Percentiles rank a stretch among this genome's conserved stretches.
Evolutionary conservation across 2,888 invertebrate species (phyloP).

Genomic region (Colletes collaris): DNA sequence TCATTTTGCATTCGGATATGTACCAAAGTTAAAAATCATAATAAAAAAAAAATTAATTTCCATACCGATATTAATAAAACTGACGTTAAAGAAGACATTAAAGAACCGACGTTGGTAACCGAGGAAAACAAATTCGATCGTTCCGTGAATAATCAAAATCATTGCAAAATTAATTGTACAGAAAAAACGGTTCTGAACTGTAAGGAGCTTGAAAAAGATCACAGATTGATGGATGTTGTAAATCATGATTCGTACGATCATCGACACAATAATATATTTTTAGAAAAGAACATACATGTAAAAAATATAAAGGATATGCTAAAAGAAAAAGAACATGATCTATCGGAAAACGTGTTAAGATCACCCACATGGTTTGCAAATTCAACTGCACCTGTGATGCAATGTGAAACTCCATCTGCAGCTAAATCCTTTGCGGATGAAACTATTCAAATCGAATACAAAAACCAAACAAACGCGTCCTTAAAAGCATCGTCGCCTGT

Average conservation of each 20-base stretch:
- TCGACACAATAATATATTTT: not conserved
- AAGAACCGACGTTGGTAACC: not conserved
- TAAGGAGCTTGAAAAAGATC: slow-evolving; percentile 21
- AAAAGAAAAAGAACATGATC: slow-evolving; percentile 4
- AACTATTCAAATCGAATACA: slow-evolving; percentile 3
- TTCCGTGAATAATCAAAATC: slow-evolving; percentile 13
- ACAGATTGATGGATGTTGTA: not conserved
- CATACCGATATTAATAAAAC: slow-evolving; percentile 7
- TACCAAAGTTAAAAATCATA: not conserved
- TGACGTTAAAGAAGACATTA: not conserved
- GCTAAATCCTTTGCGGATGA: slow-evolving; percentile 12
- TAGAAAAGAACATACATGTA: slow-evolving; percentile 19
- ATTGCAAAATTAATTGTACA: slow-evolving; percentile 7
- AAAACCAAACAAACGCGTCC: not conserved
- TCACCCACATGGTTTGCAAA: slow-evolving; percentile 11
- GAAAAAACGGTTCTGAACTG: slow-evolving; percentile 2
- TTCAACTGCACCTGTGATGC: not conserved
- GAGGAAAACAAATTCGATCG: slow-evolving; percentile 10
- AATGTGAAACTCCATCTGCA: not conserved
- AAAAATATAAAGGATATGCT: slow-evolving; percentile 29
- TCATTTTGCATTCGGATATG: slow-evolving; percentile 16
- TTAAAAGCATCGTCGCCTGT: not conserved
- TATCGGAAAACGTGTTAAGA: slow-evolving; percentile 9
- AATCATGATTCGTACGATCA: not conserved
- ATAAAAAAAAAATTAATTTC: not conserved